Base-by-base conservation (phyloP, 2,113 vertebrate species). In the Pelobates fuscus region DNA sequence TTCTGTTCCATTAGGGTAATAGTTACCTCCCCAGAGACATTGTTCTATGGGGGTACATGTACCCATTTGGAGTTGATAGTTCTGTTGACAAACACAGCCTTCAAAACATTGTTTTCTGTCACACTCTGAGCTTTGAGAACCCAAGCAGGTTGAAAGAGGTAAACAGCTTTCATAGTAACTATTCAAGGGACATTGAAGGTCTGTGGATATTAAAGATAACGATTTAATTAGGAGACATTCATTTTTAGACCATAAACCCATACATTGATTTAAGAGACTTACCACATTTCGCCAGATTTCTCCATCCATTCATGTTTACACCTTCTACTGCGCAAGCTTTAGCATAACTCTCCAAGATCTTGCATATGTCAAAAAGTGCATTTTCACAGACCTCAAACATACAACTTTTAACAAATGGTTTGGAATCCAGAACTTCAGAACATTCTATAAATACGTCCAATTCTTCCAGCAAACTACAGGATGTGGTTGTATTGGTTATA, bases 151-250 rank as follows among this genome's bases (percentile, higher is more conserved):
- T 8, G 5, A 8, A 44, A 23, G 25, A 1, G 52, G 6, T 21
- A 20, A 5, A 11, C 59, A 72, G 27, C 26, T 63, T 54, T 63
- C 44, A 54, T 72, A 72, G 59, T 63, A 25, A 25, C 70, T 72
- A 18, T 63, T 10, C 12, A 1, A 12, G 1, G 70, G 58, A 54
- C 70, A 72, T 17, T 63, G 43, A 15, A 52, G 25, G 26, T 3
- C 70, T 72, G 59, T 20, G 46, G 30, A 23, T 27, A 2, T n/a
- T 3, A n/a, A 2, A 17, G 11, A 24, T 1, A 23, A 23, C 21
- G 2, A 11, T 14, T 8, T 59, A 26, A 59, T n/a, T n/a, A n/a
- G n/a, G n/a, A n/a, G n/a, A n/a, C n/a, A n/a, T n/a, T n/a, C 23
- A 12, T 25, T 7, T 2, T 14, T 12, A 25, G 10, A 25, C 12